Evolutionary conservation across 2,888 invertebrate species (phyloP).

Genomic region (Drosophila mimetica): DNA sequence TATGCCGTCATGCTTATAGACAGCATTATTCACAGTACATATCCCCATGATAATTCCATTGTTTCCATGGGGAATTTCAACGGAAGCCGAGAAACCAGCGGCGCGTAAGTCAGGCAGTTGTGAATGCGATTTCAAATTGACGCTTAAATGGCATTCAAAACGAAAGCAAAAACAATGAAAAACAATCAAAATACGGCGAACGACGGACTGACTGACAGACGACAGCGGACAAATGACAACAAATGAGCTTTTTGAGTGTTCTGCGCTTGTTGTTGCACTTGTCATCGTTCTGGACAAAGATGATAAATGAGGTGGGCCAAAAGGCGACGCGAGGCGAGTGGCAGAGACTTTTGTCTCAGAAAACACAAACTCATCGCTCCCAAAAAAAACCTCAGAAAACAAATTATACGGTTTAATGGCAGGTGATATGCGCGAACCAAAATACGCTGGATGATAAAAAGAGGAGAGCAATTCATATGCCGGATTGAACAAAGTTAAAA

Average conservation of each 20-base stretch:
- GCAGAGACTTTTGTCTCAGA: slow-evolving; percentile 39
- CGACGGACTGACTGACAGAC: background rate
- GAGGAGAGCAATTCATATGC: background rate
- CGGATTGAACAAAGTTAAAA: slow-evolving; percentile 4
- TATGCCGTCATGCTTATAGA: slow-evolving; percentile 46
- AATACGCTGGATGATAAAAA: slow-evolving; percentile 1
- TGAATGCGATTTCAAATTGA: slow-evolving; percentile 67
- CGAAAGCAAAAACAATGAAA: slow-evolving; percentile 46
- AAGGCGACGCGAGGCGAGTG: background rate
- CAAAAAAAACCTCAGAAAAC: slow-evolving; percentile 46
- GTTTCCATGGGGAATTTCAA: slow-evolving; percentile 42
- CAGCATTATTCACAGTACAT: slow-evolving; percentile 7
- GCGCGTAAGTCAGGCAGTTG: slow-evolving; percentile 72
- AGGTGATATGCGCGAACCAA: slow-evolving; percentile 43
- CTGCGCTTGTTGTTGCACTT: slow-evolving; percentile 41
- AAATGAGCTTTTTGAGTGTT: slow-evolving; percentile 70
- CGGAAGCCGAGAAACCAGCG: slow-evolving; percentile 47
- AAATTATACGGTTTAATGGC: slow-evolving; percentile 66
- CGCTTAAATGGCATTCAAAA: slow-evolving; percentile 71
- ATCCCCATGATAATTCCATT: slow-evolving; percentile 41
- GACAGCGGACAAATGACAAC: slow-evolving; percentile 63
- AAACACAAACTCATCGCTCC: slow-evolving; percentile 56
- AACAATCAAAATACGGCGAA: slow-evolving; percentile 47
- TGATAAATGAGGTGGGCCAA: slow-evolving; percentile 68
- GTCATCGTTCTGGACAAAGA: slow-evolving; percentile 60